These are phyloP conservation scores for Microctonus aethiopoides DNA, from an alignment of 2,888 invertebrate genomes.

Conservation along the genomic window DNA sequence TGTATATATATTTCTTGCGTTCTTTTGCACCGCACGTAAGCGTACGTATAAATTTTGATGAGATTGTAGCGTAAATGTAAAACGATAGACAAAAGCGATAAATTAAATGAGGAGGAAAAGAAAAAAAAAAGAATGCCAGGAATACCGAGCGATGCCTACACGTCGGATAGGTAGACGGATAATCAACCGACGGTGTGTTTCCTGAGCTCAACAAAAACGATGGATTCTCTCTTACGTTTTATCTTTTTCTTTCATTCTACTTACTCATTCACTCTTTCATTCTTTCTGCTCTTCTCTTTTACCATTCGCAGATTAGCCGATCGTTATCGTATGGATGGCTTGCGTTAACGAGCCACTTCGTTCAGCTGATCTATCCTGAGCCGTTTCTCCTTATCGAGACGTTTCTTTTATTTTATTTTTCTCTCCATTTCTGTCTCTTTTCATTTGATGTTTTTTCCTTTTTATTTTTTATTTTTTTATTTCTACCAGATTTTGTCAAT, in stretches of 20 bases:
- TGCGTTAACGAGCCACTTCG: slow-evolving; percentile 58
- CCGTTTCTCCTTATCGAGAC: slow-evolving; percentile 24
- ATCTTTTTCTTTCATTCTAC: slow-evolving; percentile 1
- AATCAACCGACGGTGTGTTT: slow-evolving; percentile 36
- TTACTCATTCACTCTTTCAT: not conserved
- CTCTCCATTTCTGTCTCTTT: slow-evolving; percentile 1
- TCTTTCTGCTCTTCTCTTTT: slow-evolving; percentile 2
- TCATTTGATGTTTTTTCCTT: not conserved
- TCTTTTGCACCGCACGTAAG: not conserved
- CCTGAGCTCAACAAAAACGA: slow-evolving; percentile 25
- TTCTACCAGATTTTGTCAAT: not conserved
- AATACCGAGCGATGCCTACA: slow-evolving; percentile 33
- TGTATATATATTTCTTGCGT: not conserved
- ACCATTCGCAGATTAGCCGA: slow-evolving; percentile 57
- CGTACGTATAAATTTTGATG: slow-evolving; percentile 28
- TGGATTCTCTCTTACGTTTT: slow-evolving; percentile 18
- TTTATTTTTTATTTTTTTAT: not conserved
- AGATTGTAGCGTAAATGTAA: slow-evolving; percentile 35
- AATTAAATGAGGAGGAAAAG: slow-evolving; percentile 25
- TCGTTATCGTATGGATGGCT: slow-evolving; percentile 60
- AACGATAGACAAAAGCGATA: slow-evolving; percentile 35
- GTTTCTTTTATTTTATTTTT: slow-evolving; percentile 17
- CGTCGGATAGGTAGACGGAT: slow-evolving; percentile 36
- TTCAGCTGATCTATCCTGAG: slow-evolving; percentile 39
- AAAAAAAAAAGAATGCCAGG: slow-evolving; percentile 30